phyloP scores from a whole-genome alignment of 2,888 invertebrate genomes.

The Siphonodentalium dalli region DNA sequence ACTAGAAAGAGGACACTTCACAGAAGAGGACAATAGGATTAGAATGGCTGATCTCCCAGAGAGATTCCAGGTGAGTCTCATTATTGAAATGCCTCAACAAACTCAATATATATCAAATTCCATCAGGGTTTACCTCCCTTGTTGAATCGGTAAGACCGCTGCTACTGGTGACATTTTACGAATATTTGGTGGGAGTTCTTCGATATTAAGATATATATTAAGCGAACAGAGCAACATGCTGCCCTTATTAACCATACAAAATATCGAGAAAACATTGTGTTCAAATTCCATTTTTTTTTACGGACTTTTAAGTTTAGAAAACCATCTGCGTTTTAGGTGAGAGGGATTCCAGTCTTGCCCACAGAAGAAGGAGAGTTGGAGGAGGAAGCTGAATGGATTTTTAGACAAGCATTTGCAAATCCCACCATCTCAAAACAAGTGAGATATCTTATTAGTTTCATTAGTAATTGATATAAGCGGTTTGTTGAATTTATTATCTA shows the following conservation, averaged over 20 bases:
- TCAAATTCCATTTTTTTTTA: no score
- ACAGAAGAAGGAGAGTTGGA: slow-evolving; percentile 76
- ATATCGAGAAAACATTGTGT: no score
- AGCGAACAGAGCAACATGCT: no score
- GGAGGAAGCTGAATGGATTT: slow-evolving; percentile 97
- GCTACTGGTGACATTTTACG: no score
- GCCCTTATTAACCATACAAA: no score
- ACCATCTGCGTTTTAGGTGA: slow-evolving; percentile 70
- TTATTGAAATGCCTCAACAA: no score
- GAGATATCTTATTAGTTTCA: background rate
- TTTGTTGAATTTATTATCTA: background rate
- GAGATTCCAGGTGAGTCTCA: slow-evolving; percentile 68
- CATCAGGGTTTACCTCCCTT: no score
- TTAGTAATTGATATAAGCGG: background rate
- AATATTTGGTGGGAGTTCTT: no score
- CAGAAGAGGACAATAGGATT: slow-evolving; percentile 88
- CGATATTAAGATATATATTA: no score
- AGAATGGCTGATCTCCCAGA: slow-evolving; percentile 69
- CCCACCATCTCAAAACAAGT: slow-evolving; percentile 82
- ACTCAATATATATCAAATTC: no score
- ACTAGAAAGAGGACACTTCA: slow-evolving; percentile 93
- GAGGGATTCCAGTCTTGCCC: slow-evolving; percentile 84
- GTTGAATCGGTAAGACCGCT: no score
- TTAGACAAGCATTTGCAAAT: slow-evolving; percentile 88
- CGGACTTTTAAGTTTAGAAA: background rate